A percentile compares a stretch with the other conserved stretches of the same genome.
These are phyloP conservation scores for Drosophila bipectinata DNA, from an alignment of 1,140 invertebrate genomes.

Conservation along the genomic window DNA sequence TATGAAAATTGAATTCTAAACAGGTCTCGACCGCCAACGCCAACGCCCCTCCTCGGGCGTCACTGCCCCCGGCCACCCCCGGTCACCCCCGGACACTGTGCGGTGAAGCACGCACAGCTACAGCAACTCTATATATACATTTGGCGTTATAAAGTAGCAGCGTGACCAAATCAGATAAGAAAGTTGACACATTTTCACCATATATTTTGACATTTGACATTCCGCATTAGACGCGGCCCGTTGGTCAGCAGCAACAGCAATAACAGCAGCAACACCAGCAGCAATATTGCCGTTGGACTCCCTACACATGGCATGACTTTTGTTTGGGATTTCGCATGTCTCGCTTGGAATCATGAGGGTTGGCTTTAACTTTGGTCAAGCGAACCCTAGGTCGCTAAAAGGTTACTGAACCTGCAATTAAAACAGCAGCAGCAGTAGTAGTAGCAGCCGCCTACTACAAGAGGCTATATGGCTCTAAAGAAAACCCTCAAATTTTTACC, in stretches of 20 bases:
- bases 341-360: conserved; percentile 63
- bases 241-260: conserved; percentile 60
- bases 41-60: conserved; percentile 24
- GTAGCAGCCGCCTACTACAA: not conserved
- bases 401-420: conserved; percentile 81
- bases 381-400: conserved; percentile 62
- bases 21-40: conserved; percentile 70
- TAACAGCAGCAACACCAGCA: not conserved
- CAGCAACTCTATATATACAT: conserved; percentile 51
- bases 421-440: conserved; percentile 43
- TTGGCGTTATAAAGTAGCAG: conserved; percentile 83
- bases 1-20: conserved; percentile 83
- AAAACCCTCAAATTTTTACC: conserved; percentile 5
- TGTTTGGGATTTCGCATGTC: conserved; percentile 79
- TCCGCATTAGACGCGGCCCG: conserved; percentile 83
- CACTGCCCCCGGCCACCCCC: not conserved
- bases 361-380: conserved; percentile 43
- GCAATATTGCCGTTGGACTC: conserved; percentile 4
- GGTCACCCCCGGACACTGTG: conserved; percentile 55
- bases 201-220: conserved; percentile 84
- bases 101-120: conserved; percentile 77
- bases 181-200: conserved; percentile 84
- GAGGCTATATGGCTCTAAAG: conserved; percentile 28
- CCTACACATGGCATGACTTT: conserved; percentile 54
- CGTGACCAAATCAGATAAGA: conserved; percentile 84